Base-by-base conservation (phyloP, 2,797 vertebrate genomes). In the Phaenicophaeus curvirostris region DNA sequence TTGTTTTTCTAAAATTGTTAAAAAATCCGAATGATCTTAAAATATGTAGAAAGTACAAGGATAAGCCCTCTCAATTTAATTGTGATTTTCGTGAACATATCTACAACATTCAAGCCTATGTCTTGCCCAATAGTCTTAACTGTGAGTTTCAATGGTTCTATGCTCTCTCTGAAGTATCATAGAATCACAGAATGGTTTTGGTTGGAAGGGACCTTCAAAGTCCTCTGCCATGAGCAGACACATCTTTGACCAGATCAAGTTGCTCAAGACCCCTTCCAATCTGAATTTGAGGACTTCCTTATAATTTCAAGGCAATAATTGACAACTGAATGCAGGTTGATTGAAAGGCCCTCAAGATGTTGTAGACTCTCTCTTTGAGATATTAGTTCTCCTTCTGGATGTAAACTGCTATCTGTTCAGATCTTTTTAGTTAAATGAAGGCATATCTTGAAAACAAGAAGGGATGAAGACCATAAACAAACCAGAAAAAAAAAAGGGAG, bases 21-120 rank as follows among this genome's bases (percentile, higher is more conserved):
- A 75, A 88, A 93, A 89, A 28, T 78, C 27, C 23, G 76, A 20
- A 42, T 66, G 11, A 53, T 59, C 13, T 92, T 51, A 69, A 92
- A 62, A 82, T 62, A 77, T 6, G 42, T n/a, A n/a, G 50, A 75
- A 78, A 57, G 50, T 23, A 53, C 9, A 4, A 90, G 21, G 15
- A 31, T 62, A 73, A 66, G 2, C 7, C 31, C 23, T 65, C 50
- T 77, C 5, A 28, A 4, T 89, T 77, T 76, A 24, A 25, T 11
- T 73, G 25, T 20, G 23, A 16, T 31, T 92, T 94, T 74, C 89
- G 24, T 73, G 35, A 85, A 8, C 39, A 71, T 13, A 6, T 16
- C 13, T 41, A 21, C 27, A 55, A 90, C 13, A 8, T 48, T 85
- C 48, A 37, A 76, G 46, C 37, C 16, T 82, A 8, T 75, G 16